A percentile compares a stretch with the other conserved stretches of the same genome.
These are phyloP conservation scores for Epirrita christyi DNA, from an alignment of 2,888 invertebrate species.

Conservation along the genomic window DNA sequence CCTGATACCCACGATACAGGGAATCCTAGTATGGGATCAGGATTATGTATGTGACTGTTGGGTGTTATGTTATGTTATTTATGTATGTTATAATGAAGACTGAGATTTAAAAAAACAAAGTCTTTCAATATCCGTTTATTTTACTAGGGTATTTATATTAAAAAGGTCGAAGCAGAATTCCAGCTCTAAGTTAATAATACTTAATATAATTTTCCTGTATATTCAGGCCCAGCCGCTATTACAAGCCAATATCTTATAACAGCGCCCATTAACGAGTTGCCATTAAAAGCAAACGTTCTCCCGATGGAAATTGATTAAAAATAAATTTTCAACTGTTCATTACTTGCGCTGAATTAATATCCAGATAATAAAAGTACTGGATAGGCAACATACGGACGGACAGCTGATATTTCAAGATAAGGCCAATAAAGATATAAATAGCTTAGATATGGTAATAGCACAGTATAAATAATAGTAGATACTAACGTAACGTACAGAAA, in stretches of 20 bases:
- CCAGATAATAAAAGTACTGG: constrained; percentile 39
- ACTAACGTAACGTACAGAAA: background rate
- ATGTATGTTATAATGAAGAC: too few relatives aligned
- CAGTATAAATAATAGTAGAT: background rate
- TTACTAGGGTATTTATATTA: too few relatives aligned
- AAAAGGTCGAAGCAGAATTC: background rate
- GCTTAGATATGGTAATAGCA: constrained; percentile 38
- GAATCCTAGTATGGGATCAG: too few relatives aligned
- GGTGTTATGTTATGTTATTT: too few relatives aligned
- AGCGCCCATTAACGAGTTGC: constrained; percentile 33
- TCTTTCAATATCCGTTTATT: too few relatives aligned
- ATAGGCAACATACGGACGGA: constrained; percentile 37
- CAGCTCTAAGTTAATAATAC: background rate
- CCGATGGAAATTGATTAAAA: constrained; percentile 38
- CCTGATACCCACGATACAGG: too few relatives aligned
- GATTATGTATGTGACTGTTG: too few relatives aligned
- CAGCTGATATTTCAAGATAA: constrained; percentile 68
- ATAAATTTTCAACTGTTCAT: constrained; percentile 37
- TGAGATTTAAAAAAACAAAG: too few relatives aligned
- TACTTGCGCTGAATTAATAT: constrained; percentile 50
- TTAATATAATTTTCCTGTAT: constrained; percentile 13
- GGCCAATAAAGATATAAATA: constrained; percentile 56
- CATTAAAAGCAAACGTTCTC: constrained; percentile 32
- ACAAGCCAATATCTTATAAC: constrained; percentile 32
- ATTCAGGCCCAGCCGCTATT: constrained; percentile 9